Evolutionary conservation across 2,888 invertebrate species (phyloP).

Genomic region (Idaea biselata): DNA sequence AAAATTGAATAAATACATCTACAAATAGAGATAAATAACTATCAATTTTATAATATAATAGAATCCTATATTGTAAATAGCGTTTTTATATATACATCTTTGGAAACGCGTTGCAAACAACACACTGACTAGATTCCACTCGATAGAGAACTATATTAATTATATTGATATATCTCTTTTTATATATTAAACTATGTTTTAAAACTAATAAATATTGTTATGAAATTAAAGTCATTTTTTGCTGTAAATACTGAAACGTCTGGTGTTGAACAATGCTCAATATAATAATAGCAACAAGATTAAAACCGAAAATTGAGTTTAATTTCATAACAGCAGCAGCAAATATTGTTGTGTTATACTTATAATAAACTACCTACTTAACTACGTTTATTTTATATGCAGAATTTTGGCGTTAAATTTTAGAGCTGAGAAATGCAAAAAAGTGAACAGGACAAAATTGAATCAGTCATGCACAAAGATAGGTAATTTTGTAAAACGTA

Average conservation of each 20-base stretch:
- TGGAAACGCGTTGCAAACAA: constrained; percentile 74
- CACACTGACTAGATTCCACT: constrained; percentile 80
- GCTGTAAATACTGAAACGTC: too few relatives aligned
- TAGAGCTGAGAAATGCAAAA: not conserved
- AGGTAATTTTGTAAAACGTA: not conserved
- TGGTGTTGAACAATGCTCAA: too few relatives aligned
- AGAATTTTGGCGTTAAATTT: not conserved
- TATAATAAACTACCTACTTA: not conserved
- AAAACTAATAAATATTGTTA: constrained; percentile 10
- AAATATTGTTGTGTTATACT: not conserved
- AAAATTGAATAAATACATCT: not conserved
- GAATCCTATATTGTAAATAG: constrained; percentile 38
- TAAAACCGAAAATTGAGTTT: too few relatives aligned
- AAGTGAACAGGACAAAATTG: not conserved
- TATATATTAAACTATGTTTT: constrained; percentile 10
- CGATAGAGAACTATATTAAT: constrained; percentile 36
- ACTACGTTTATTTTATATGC: too few relatives aligned
- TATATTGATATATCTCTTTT: constrained; percentile 30
- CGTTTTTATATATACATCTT: constrained; percentile 75
- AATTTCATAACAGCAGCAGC: too few relatives aligned
- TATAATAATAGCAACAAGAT: too few relatives aligned
- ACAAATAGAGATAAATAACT: not conserved
- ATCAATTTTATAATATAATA: not conserved
- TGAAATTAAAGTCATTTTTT: too few relatives aligned
- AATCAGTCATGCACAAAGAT: not conserved